These are phyloP conservation scores for Actenoides lindsayi DNA, from an alignment of 2,113 vertebrate genomes.

Conservation along the genomic window DNA sequence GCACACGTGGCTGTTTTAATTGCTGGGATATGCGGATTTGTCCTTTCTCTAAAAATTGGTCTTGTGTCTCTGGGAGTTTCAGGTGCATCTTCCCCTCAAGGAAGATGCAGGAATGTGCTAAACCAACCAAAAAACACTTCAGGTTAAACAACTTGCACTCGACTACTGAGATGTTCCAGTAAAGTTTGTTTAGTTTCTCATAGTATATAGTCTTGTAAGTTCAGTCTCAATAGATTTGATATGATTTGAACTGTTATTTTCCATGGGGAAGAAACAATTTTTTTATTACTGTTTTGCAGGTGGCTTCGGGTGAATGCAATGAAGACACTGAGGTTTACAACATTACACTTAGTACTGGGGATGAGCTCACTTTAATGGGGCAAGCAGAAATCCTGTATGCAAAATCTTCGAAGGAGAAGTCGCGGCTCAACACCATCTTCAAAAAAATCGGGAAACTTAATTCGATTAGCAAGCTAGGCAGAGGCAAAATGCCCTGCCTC, in stretches of 20 bases:
- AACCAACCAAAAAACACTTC: neutral
- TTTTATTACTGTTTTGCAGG: slow-evolving; percentile 74
- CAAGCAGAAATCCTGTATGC: slow-evolving; percentile 99
- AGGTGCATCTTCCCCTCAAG: neutral
- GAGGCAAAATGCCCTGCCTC: slow-evolving; percentile 97
- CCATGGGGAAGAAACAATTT: neutral
- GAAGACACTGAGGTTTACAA: slow-evolving; percentile 98
- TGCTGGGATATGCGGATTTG: neutral
- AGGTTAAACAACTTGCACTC: neutral
- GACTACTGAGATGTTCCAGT: neutral
- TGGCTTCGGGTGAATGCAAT: slow-evolving; percentile 96
- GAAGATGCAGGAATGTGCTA: neutral
- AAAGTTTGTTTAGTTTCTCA: neutral
- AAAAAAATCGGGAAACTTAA: slow-evolving; percentile 97
- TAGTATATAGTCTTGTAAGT: neutral
- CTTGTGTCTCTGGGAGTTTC: neutral
- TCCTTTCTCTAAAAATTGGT: neutral
- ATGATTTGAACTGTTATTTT: neutral
- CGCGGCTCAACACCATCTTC: slow-evolving; percentile 95
- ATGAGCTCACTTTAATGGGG: slow-evolving; percentile 97
- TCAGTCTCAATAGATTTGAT: neutral
- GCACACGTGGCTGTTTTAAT: neutral
- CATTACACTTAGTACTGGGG: slow-evolving; percentile 93
- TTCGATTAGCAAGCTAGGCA: slow-evolving; percentile 92
- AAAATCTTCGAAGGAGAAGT: slow-evolving; percentile 94